Conservation (phyloP, 1,140 invertebrate genomes). For the Papilio aristodemus region DNA sequence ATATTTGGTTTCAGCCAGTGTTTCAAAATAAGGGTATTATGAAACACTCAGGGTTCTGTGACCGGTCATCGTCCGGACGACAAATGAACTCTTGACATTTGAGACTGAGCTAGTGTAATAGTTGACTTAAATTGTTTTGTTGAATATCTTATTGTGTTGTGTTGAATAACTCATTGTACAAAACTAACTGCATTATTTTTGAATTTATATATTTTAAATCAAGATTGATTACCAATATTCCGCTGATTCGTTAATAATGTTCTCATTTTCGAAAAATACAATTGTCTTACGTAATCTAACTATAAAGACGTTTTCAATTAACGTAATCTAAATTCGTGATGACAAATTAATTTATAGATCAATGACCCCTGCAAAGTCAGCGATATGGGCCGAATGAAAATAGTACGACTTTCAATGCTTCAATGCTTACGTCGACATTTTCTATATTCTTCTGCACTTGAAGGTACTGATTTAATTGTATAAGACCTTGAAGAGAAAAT, state of each 20-base stretch:
- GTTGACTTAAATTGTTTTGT: neutral
- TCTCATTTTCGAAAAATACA: neutral
- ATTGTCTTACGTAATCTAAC: neutral
- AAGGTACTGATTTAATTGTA: neutral
- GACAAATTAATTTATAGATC: slow-evolving; percentile 15
- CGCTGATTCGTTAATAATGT: neutral
- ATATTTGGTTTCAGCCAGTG: slow-evolving; percentile 34
- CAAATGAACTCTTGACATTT: slow-evolving; percentile 47
- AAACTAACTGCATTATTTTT: too few relatives aligned
- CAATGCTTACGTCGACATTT: neutral
- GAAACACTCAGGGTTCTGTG: slow-evolving; percentile 36
- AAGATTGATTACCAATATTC: neutral
- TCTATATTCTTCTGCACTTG: neutral
- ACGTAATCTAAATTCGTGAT: slow-evolving; percentile 1
- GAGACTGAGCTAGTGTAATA: slow-evolving; percentile 13
- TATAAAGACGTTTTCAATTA: slow-evolving; percentile 17
- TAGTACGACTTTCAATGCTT: slow-evolving; percentile 4
- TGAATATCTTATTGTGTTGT: neutral
- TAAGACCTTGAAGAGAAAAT: neutral
- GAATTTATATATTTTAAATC: too few relatives aligned
- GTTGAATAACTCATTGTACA: too few relatives aligned
- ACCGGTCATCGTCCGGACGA: slow-evolving; percentile 44
- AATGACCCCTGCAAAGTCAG: slow-evolving; percentile 20
- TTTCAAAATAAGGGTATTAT: slow-evolving; percentile 41
- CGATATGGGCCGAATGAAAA: slow-evolving; percentile 5